Conservation (phyloP, 2,113 vertebrate species). For the Apaloderma vittatum region DNA sequence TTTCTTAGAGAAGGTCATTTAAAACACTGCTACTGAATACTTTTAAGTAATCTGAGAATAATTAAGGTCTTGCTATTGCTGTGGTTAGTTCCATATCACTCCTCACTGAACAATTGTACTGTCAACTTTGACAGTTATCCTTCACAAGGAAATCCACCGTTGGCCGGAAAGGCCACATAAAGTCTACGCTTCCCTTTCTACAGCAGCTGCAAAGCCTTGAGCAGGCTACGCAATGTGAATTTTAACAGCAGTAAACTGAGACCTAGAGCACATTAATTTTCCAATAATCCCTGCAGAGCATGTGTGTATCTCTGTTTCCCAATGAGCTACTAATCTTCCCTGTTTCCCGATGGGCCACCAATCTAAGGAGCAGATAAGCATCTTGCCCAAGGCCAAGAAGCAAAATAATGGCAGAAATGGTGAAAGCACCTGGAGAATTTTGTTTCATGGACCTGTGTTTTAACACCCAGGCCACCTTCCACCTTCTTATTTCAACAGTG, state of each 20-base stretch:
- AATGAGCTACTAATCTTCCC: not conserved
- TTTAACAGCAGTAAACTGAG: constrained; percentile 2
- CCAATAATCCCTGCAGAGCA: constrained; percentile 21
- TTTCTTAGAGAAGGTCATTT: not conserved
- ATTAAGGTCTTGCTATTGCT: not conserved
- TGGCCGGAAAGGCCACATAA: not conserved
- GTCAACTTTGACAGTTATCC: not conserved
- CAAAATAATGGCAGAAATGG: not conserved
- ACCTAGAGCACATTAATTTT: constrained; percentile 25
- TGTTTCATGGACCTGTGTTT: not conserved
- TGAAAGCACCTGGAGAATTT: not conserved
- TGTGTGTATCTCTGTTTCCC: not conserved
- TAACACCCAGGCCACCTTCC: not conserved
- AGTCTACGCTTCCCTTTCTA: not conserved
- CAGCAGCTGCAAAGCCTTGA: not conserved
- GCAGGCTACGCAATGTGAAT: not conserved
- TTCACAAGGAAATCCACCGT: not conserved
- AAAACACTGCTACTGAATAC: not conserved
- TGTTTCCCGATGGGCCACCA: not conserved
- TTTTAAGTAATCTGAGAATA: not conserved
- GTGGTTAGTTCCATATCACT: not conserved
- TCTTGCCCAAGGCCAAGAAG: constrained; percentile 38
- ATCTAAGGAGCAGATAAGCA: constrained; percentile 30
- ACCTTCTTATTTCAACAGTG: not conserved
- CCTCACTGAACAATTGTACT: not conserved